These are phyloP conservation scores for Lutraria rhynchaena DNA, from an alignment of 1,140 invertebrate species.

Conservation along the genomic window DNA sequence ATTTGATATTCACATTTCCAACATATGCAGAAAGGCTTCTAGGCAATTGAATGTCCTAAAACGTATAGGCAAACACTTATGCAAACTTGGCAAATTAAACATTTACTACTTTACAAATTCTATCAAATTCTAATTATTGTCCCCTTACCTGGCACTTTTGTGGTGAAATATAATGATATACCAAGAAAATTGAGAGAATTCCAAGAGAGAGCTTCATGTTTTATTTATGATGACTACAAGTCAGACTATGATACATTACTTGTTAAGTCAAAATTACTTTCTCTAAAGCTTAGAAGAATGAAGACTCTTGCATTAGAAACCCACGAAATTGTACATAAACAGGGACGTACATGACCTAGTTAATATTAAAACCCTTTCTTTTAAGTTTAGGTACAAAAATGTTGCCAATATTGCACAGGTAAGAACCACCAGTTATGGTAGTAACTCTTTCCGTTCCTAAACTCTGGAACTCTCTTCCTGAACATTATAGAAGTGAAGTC, in stretches of 20 bases:
- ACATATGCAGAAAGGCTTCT: too few relatives aligned
- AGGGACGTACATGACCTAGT: slow-evolving; percentile 24
- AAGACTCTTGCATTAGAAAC: not conserved
- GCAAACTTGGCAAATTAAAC: too few relatives aligned
- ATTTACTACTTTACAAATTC: slow-evolving; percentile 39
- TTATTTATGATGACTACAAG: slow-evolving; percentile 14
- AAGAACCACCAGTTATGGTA: slow-evolving; percentile 19
- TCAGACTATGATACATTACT: not conserved
- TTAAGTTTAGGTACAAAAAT: slow-evolving; percentile 28
- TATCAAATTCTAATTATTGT: slow-evolving; percentile 23
- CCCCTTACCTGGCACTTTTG: too few relatives aligned
- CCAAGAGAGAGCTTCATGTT: slow-evolving; percentile 26
- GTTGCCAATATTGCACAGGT: not conserved
- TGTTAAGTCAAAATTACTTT: not conserved
- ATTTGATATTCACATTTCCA: slow-evolving; percentile 1
- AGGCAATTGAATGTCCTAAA: too few relatives aligned
- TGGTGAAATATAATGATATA: slow-evolving; percentile 8
- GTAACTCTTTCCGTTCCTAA: not conserved
- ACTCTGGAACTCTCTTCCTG: slow-evolving; percentile 1
- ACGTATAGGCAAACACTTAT: too few relatives aligned
- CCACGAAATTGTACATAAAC: too few relatives aligned
- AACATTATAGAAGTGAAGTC: too few relatives aligned
- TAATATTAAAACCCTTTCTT: not conserved
- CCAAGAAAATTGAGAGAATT: slow-evolving; percentile 35
- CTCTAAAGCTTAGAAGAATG: slow-evolving; percentile 1